These are phyloP conservation scores for Bellardia pandia DNA, from an alignment of 2,888 invertebrate species.

Conservation along the genomic window DNA sequence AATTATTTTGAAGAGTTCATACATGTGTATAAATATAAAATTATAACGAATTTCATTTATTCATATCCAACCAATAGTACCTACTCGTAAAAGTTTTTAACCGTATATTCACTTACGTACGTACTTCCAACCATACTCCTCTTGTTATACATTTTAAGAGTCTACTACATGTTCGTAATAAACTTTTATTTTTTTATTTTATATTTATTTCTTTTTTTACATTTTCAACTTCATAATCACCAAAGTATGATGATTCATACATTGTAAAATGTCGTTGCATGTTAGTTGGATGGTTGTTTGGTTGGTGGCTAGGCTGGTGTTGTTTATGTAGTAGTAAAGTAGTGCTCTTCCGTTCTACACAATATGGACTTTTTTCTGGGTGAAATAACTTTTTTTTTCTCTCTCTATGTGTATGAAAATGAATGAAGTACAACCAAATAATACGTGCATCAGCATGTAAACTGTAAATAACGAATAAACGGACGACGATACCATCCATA, in stretches of 20 bases:
- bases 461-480: constrained; percentile 20
- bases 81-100: constrained; percentile 3
- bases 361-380: constrained; percentile 26
- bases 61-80: neutral
- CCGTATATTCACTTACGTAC: neutral
- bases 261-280: constrained; percentile 53
- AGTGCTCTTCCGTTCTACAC: constrained; percentile 19
- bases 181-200: constrained; percentile 37
- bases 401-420: neutral
- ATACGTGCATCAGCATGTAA: constrained; percentile 55
- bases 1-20: constrained; percentile 7
- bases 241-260: constrained; percentile 62
- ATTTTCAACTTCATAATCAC: constrained; percentile 44
- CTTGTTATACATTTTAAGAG: constrained; percentile 26
- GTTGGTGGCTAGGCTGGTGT: constrained; percentile 9
- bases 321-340: constrained; percentile 25
- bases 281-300: constrained; percentile 1
- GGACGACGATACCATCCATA: constrained; percentile 1
- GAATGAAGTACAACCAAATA: constrained; percentile 35
- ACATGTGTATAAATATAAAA: neutral
- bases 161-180: constrained; percentile 31
- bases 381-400: constrained; percentile 9
- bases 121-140: neutral
- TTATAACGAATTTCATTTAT: constrained; percentile 40
- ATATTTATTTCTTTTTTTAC: constrained; percentile 7